Conservation (phyloP, 1,140 invertebrate species). For the Elymnias hypermnestra region DNA sequence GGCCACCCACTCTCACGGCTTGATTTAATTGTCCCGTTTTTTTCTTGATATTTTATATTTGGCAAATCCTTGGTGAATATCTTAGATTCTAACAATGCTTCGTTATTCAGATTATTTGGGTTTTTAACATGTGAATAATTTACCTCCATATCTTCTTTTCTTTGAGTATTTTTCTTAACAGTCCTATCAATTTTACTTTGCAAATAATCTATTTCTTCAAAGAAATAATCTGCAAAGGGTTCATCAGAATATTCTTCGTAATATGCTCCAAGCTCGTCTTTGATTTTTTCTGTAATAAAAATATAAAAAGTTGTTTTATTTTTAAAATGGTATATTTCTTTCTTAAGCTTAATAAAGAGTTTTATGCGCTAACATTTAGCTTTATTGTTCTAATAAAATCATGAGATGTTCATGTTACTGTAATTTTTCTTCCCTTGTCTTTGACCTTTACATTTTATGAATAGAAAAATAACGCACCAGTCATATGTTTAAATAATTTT, state of each 20-base stretch:
- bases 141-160: neutral
- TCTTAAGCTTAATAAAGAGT: no score
- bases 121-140: neutral
- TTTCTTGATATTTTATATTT: neutral
- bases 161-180: slow-evolving; percentile 1
- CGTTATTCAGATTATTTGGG: slow-evolving; percentile 2
- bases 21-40: slow-evolving; percentile 1
- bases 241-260: slow-evolving; percentile 44
- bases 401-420: no score
- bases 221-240: slow-evolving; percentile 17
- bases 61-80: neutral
- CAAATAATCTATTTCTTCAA: slow-evolving; percentile 20
- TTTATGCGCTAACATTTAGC: neutral
- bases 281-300: slow-evolving; percentile 48
- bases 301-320: no score
- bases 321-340: no score
- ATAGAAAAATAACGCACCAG: slow-evolving; percentile 26
- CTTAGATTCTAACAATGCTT: neutral
- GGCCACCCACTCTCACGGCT: slow-evolving; percentile 35
- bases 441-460: no score
- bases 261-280: slow-evolving; percentile 40
- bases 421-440: no score
- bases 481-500: slow-evolving; percentile 39
- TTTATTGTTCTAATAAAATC: no score
- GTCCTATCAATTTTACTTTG: slow-evolving; percentile 9